phyloP scores from a whole-genome alignment of 2,113 vertebrate species.

The Archilochus colubris region DNA sequence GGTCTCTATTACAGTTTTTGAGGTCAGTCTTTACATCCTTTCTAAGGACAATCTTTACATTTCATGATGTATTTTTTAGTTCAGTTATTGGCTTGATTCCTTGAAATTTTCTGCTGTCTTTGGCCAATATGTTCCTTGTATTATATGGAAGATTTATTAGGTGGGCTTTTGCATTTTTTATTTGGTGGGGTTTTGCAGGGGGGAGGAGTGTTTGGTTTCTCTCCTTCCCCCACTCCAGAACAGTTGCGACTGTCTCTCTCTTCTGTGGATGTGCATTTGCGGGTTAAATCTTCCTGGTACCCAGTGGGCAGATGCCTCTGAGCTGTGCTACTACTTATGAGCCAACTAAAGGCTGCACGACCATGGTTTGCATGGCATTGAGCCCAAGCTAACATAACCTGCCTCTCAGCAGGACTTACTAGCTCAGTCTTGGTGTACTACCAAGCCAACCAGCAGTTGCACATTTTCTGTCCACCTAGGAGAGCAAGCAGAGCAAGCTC shows the following conservation, averaged over 20 bases:
- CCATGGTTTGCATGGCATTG: neutral
- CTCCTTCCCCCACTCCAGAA: neutral
- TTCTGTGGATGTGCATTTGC: neutral
- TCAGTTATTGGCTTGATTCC: neutral
- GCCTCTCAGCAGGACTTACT: slow-evolving; percentile 27
- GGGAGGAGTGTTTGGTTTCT: neutral
- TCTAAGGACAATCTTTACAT: neutral
- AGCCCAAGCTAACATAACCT: slow-evolving; percentile 3
- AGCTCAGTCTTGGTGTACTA: neutral
- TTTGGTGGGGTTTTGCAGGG: neutral
- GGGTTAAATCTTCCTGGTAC: neutral
- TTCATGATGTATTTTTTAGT: neutral
- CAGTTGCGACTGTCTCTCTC: neutral
- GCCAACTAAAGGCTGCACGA: neutral
- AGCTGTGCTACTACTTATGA: neutral
- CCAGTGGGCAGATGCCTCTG: neutral
- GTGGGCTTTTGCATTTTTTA: neutral
- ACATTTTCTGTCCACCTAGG: neutral
- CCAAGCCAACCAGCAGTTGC: neutral
- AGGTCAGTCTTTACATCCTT: neutral
- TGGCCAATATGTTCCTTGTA: neutral
- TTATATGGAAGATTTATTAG: neutral
- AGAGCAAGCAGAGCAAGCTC: neutral
- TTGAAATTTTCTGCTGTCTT: neutral
- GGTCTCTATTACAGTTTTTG: neutral